These are phyloP conservation scores for Caracal caracal DNA, from an alignment of 2,113 vertebrate genomes.

Conservation along the genomic window DNA sequence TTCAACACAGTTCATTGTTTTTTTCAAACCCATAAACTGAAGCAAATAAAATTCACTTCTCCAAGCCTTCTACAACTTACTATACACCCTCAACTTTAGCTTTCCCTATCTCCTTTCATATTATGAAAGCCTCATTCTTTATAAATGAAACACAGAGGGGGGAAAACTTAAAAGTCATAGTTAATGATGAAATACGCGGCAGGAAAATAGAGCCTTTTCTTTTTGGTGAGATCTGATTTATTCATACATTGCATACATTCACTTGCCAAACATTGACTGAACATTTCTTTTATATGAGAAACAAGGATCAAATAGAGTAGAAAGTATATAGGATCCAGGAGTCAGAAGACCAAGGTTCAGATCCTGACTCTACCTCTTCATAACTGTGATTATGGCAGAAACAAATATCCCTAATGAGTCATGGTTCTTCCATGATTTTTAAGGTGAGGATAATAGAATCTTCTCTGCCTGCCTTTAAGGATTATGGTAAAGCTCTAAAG, in stretches of 20 bases:
- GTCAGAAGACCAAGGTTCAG: neutral
- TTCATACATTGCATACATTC: neutral
- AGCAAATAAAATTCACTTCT: constrained; percentile 37
- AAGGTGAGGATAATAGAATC: constrained; percentile 18
- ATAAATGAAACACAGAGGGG: neutral
- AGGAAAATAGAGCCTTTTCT: constrained; percentile 7
- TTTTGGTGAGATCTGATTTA: constrained; percentile 10
- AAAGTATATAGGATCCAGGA: neutral
- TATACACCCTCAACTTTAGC: constrained; percentile 68
- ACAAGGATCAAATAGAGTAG: neutral
- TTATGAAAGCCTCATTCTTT: neutral
- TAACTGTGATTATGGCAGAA: neutral
- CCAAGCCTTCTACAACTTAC: constrained; percentile 83
- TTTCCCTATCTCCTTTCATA: constrained; percentile 61
- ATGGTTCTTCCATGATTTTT: neutral
- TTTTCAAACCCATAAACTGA: constrained; percentile 45
- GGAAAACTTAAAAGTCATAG: neutral
- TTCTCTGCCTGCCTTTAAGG: neutral
- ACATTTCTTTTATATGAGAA: neutral
- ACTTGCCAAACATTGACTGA: constrained; percentile 20
- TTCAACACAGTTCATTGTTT: neutral
- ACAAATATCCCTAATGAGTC: neutral
- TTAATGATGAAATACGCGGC: neutral
- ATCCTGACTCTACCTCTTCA: neutral
- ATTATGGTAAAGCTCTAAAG: neutral